phyloP scores from a whole-genome alignment of 2,113 vertebrate genomes.

The Bufo gargarizans region DNA sequence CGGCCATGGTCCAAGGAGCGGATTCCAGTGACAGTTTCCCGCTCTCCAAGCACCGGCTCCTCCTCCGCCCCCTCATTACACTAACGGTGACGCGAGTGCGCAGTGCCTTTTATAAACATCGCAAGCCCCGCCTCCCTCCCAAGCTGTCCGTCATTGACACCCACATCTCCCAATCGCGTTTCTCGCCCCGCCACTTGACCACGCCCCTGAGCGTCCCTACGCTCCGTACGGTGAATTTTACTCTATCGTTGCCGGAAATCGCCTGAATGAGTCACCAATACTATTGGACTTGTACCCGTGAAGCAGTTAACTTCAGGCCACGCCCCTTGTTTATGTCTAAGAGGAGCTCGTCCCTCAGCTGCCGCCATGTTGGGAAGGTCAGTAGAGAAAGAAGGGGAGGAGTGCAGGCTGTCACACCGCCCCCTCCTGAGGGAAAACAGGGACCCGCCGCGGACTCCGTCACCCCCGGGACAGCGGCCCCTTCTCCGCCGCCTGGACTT shows the following conservation, averaged over 20 bases:
- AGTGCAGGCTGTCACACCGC: slow-evolving; percentile 28
- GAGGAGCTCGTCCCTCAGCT: neutral
- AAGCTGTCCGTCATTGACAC: neutral
- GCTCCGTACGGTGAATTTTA: neutral
- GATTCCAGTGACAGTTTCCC: neutral
- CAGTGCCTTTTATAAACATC: slow-evolving; percentile 1
- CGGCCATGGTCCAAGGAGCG: no score
- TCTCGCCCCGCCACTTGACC: slow-evolving; percentile 10
- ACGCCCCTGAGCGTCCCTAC: neutral
- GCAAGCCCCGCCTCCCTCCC: neutral
- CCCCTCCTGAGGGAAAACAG: slow-evolving; percentile 53
- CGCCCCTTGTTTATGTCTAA: slow-evolving; percentile 65
- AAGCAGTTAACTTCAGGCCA: slow-evolving; percentile 3
- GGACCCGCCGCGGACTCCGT: slow-evolving; percentile 10
- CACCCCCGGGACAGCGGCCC: slow-evolving; percentile 36
- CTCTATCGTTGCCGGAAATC: neutral
- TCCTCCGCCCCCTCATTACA: neutral
- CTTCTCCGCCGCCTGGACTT: slow-evolving; percentile 48
- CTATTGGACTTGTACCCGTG: neutral
- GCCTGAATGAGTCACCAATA: rapidly evolving
- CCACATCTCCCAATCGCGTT: slow-evolving; percentile 16
- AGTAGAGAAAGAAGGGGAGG: slow-evolving; percentile 46
- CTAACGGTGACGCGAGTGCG: neutral
- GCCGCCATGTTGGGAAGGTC: slow-evolving; percentile 58
- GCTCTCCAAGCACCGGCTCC: neutral